Evolutionary conservation across 2,888 invertebrate species (phyloP).

Genomic region (Brachyptera putata): DNA sequence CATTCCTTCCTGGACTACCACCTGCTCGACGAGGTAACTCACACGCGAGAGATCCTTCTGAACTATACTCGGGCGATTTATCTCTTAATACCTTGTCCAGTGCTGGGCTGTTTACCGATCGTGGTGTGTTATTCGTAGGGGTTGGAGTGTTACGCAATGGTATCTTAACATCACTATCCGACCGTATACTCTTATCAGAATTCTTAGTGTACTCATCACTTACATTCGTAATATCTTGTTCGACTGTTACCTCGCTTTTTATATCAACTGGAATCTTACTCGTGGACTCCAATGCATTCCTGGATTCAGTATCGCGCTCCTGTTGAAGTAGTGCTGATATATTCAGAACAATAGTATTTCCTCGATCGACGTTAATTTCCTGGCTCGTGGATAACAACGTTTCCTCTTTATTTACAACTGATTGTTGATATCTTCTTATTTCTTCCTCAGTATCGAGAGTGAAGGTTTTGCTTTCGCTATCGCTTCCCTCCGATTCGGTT

Average conservation of each 20-base stretch:
- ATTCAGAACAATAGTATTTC: background rate
- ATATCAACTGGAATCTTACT: too few relatives aligned
- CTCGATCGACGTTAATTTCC: background rate
- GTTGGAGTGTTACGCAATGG: background rate
- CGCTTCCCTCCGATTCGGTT: conserved; percentile 25
- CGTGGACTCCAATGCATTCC: background rate
- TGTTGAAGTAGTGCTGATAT: background rate
- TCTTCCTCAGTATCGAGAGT: background rate
- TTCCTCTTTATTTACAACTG: background rate
- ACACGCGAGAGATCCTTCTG: conserved; percentile 39
- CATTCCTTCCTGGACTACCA: background rate
- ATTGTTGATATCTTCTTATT: conserved; percentile 2
- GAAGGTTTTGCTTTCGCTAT: conserved; percentile 1
- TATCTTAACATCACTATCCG: background rate
- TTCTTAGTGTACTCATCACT: conserved; percentile 3
- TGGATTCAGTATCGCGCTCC: background rate
- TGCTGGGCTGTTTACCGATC: conserved; percentile 1
- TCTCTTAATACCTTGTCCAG: conserved; percentile 31
- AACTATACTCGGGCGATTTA: conserved; percentile 40
- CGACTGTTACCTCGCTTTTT: background rate
- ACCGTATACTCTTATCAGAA: background rate
- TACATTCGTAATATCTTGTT: background rate
- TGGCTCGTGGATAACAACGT: background rate
- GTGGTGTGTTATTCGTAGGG: background rate
- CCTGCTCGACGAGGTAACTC: conserved; percentile 34